Conservation (phyloP, 2,797 vertebrate species). For the Sebastes goodei region DNA sequence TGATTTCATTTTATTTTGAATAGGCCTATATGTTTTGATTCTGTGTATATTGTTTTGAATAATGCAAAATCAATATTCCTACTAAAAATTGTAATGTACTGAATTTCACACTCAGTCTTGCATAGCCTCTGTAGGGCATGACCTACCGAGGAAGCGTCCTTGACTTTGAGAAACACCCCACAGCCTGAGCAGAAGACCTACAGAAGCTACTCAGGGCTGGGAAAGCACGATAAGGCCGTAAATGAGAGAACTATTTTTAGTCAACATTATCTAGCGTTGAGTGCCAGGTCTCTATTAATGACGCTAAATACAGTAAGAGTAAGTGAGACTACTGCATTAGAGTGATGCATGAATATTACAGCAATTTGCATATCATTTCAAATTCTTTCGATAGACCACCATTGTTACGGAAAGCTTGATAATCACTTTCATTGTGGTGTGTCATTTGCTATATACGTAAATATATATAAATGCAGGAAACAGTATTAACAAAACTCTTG, state of each 20-base stretch:
- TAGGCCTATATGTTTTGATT: no score
- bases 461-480: background rate
- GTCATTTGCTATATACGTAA: background rate
- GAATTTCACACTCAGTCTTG: no score
- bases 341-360: background rate
- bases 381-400: background rate
- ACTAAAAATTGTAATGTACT: no score
- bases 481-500: background rate
- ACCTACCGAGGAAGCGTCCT: no score
- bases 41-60: no score
- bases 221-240: background rate
- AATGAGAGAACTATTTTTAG: background rate
- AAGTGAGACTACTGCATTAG: background rate
- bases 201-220: background rate
- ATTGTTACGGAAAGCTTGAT: background rate
- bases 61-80: no score
- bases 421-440: background rate
- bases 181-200: background rate
- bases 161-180: no score
- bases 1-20: no score
- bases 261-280: background rate
- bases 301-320: background rate
- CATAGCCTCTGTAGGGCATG: no score
- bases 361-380: background rate
- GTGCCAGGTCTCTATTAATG: background rate